phyloP scores from a whole-genome alignment of 2,888 invertebrate species.

The Nebria brevicollis region DNA sequence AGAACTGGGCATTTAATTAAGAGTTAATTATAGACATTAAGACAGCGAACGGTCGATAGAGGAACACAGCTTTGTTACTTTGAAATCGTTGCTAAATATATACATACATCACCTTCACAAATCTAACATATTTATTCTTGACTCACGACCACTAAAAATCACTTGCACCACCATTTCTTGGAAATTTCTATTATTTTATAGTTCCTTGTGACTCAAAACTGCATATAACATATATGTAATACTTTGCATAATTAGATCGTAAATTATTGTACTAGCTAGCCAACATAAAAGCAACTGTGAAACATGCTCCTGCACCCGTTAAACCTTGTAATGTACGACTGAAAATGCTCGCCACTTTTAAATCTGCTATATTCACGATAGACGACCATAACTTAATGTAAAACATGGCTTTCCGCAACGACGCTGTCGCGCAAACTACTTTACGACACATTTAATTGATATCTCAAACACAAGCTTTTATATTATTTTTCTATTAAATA shows the following conservation, averaged over 20 bases:
- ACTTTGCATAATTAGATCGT: constrained; percentile 43
- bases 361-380: no score
- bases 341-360: constrained; percentile 16
- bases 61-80: neutral
- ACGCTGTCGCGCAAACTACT: no score
- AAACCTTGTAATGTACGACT: constrained; percentile 40
- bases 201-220: neutral
- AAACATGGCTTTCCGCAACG: no score
- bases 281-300: constrained; percentile 20
- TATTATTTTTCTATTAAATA: no score
- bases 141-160: neutral
- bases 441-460: no score
- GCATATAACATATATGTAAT: neutral
- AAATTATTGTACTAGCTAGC: constrained; percentile 34
- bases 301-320: constrained; percentile 37
- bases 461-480: no score
- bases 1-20: constrained; percentile 46
- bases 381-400: no score
- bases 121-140: neutral
- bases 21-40: constrained; percentile 47
- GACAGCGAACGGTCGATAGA: constrained; percentile 27
- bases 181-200: neutral
- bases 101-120: no score
- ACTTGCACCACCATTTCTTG: neutral
- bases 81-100: neutral